Base-by-base conservation (phyloP, 2,888 invertebrate species). In the Xylota segnis region DNA sequence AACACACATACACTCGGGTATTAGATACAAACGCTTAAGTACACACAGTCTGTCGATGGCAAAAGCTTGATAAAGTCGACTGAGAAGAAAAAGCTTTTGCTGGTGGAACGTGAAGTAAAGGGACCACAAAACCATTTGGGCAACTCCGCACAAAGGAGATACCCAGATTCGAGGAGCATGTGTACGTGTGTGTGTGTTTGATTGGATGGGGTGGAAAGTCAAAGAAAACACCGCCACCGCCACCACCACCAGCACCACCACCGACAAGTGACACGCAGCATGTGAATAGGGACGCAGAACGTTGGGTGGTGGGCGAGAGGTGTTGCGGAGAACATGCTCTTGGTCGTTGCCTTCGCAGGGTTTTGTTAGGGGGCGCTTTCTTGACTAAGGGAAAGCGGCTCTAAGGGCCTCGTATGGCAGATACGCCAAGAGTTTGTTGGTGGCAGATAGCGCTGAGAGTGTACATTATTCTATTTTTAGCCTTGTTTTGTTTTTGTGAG, bases 401-500 rank as follows among this genome's bases (percentile, higher is more conserved):
- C 50, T 34, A 61, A 63, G 78, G 37, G 47, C 16, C 34, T 45
- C 40, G 65, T 74, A 14, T 72, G 63, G 29, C 32, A 12, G 45
- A 12, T 43, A 29, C 56, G 14, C 16, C 4, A 14, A 56, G n/a
- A 9, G 56, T 32, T 10, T 29, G 54, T 27, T 52, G 54, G 54
- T 54, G 56, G 14, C 34, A 58, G 23, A 40, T 40, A 59, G 65
- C 75, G 34, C 82, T 76, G 70, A 58, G 70, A 76, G 63, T 82
- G 56, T 76, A 47, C 56, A 71, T 71, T 76, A 70, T 82, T 82
- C 82, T 82, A 82, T 82, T 82, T 82, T 82, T 82, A 76, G 76
- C 18, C 34, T 76, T 81, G 72, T 72, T 65, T 68, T 82, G 81
- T 61, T 70, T 70, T 82, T 71, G 76, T 71, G 54, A 63, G 61